A percentile compares a stretch with the other conserved stretches of the same genome.
Evolutionary conservation across 2,888 invertebrate genomes (phyloP).

Genomic region (Drosophila borborema): DNA sequence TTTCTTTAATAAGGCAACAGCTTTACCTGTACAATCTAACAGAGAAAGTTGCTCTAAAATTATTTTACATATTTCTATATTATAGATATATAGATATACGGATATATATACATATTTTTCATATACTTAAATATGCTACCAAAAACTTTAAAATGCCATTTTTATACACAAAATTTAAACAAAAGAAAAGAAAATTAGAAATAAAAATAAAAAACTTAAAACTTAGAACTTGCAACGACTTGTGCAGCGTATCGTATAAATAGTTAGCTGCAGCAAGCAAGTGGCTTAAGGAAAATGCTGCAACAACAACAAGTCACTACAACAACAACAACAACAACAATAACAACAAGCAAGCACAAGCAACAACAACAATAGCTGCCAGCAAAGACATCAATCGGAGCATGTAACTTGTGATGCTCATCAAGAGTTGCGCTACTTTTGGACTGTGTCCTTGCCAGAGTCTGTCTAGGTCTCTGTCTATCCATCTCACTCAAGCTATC

Average conservation of each 20-base stretch:
- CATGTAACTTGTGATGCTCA: slow-evolving; percentile 48
- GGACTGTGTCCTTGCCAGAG: slow-evolving; percentile 28
- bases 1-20: too few species aligned
- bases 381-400: slow-evolving; percentile 20
- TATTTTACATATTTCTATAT: not conserved
- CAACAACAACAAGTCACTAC: slow-evolving; percentile 10
- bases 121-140: not conserved
- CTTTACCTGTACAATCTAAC: not conserved
- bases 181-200: not conserved
- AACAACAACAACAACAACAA: not conserved
- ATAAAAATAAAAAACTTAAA: not conserved
- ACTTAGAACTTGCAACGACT: slow-evolving; percentile 16
- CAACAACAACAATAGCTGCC: slow-evolving; percentile 8
- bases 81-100: not conserved
- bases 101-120: not conserved
- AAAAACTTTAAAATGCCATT: not conserved
- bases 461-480: slow-evolving; percentile 29
- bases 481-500: not conserved
- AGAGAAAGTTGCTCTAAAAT: not conserved
- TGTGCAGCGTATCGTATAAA: slow-evolving; percentile 1
- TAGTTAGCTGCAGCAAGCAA: slow-evolving; percentile 29
- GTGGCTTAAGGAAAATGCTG: slow-evolving; percentile 18
- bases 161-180: not conserved
- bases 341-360: not conserved
- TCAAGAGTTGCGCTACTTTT: slow-evolving; percentile 49